Conservation (phyloP, 2,797 vertebrate genomes). For the Enteromius argenteus region DNA sequence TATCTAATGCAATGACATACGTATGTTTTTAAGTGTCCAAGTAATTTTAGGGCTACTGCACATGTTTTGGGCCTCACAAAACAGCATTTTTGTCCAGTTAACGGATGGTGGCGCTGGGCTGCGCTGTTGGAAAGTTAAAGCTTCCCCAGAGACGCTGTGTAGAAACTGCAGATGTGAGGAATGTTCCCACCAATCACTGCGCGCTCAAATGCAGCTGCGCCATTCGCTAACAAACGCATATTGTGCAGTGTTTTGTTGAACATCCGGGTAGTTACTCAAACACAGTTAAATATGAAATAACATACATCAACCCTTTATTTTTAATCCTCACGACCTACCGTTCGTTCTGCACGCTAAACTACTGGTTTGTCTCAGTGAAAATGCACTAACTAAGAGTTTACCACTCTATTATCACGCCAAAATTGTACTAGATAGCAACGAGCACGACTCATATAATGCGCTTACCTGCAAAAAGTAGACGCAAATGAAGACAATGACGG, state of each 20-base stretch:
- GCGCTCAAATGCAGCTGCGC: slow-evolving; percentile 60
- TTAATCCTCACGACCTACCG: neutral
- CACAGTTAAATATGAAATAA: neutral
- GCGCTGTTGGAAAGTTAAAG: slow-evolving; percentile 20
- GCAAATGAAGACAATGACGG: slow-evolving; percentile 2
- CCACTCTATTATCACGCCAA: neutral
- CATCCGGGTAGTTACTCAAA: slow-evolving; percentile 24
- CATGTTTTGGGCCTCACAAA: neutral
- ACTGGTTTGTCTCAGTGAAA: neutral
- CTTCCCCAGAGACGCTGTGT: slow-evolving; percentile 54
- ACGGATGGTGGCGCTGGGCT: slow-evolving; percentile 54
- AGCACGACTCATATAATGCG: neutral
- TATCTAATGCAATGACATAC: neutral
- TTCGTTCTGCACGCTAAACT: neutral
- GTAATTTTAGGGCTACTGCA: neutral
- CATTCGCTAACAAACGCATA: slow-evolving; percentile 52
- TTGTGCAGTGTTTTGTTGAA: slow-evolving; percentile 22
- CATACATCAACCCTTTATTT: neutral
- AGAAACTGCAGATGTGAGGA: slow-evolving; percentile 49
- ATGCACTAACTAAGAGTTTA: neutral
- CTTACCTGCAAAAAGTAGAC: slow-evolving; percentile 42
- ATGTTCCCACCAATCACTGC: slow-evolving; percentile 54
- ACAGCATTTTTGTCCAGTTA: slow-evolving; percentile 5
- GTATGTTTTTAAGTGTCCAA: neutral
- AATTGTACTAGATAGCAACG: neutral